Conservation (phyloP, 2,797 vertebrate genomes). For the Pseudochromis fuscus region DNA sequence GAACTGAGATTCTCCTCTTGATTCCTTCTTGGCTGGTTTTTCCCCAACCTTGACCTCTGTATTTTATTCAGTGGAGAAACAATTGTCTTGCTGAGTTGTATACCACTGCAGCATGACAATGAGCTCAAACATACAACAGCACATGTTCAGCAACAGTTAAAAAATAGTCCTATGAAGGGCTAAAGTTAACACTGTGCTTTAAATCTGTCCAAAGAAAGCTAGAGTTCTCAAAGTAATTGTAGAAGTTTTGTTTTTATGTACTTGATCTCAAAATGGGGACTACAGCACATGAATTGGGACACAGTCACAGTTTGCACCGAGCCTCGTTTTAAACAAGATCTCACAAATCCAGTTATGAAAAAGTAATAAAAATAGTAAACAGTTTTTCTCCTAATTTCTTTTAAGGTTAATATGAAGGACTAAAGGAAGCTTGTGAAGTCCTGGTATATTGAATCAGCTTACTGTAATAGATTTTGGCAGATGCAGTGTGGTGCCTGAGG, state of each 20-base stretch:
- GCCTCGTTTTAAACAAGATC: background rate
- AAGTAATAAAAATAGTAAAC: conserved; percentile 33
- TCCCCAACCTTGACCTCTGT: no score
- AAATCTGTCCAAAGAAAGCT: background rate
- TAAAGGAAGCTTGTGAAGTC: conserved; percentile 48
- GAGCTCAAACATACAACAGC: background rate
- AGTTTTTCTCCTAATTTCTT: conserved; percentile 24
- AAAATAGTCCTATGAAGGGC: background rate
- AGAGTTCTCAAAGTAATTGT: background rate
- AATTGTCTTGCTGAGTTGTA: background rate
- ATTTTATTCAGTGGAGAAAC: no score
- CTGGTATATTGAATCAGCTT: conserved; percentile 58
- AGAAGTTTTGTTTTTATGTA: background rate
- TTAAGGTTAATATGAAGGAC: conserved; percentile 51
- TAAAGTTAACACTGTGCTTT: background rate
- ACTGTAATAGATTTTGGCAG: conserved; percentile 63
- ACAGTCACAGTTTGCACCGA: background rate
- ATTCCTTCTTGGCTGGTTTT: no score
- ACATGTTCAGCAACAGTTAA: background rate
- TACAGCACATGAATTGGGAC: background rate
- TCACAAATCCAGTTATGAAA: conserved; percentile 34
- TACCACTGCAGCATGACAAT: background rate
- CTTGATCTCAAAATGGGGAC: conserved; percentile 6
- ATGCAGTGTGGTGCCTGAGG: conserved; percentile 52
- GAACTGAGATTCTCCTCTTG: no score